Percentiles rank a stretch among this genome's conserved stretches.
These are phyloP conservation scores for Chorisops tibialis DNA, from an alignment of 2,888 invertebrate species.

Conservation along the genomic window DNA sequence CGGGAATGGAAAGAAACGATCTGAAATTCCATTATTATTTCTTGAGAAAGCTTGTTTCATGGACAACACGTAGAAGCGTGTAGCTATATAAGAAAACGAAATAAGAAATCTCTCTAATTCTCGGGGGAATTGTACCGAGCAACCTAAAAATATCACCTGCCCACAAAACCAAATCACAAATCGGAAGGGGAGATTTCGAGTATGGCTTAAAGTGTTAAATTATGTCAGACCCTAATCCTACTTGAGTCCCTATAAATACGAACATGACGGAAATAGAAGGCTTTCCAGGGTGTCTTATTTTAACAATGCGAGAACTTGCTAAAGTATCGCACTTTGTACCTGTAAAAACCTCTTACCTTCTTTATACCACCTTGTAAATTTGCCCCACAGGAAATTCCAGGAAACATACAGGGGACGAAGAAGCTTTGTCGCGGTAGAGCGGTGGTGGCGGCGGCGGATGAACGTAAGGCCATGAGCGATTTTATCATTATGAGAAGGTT, in stretches of 20 bases:
- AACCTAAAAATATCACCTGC: neutral
- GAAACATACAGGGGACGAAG: slow-evolving; percentile 5
- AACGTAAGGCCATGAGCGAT: neutral
- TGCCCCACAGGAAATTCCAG: neutral
- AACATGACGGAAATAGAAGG: slow-evolving; percentile 23
- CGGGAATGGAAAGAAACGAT: no score
- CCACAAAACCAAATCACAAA: neutral
- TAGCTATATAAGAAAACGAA: no score
- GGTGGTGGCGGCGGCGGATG: neutral
- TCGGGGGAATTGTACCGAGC: neutral
- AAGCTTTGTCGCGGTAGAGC: neutral
- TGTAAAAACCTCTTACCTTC: slow-evolving; percentile 20
- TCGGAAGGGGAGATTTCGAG: slow-evolving; percentile 13
- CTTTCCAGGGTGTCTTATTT: slow-evolving; percentile 18
- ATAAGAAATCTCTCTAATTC: no score
- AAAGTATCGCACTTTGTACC: slow-evolving; percentile 28
- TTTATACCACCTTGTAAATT: slow-evolving; percentile 5
- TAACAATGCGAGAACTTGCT: slow-evolving; percentile 26
- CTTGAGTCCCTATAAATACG: slow-evolving; percentile 25
- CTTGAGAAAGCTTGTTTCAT: no score
- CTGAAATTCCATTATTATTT: no score
- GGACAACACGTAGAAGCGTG: no score
- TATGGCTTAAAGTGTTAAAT: slow-evolving; percentile 27
- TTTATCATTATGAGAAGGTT: slow-evolving; percentile 22
- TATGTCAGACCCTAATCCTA: slow-evolving; percentile 27